phyloP scores from a whole-genome alignment of 2,888 invertebrate genomes.

The Neria commutata region DNA sequence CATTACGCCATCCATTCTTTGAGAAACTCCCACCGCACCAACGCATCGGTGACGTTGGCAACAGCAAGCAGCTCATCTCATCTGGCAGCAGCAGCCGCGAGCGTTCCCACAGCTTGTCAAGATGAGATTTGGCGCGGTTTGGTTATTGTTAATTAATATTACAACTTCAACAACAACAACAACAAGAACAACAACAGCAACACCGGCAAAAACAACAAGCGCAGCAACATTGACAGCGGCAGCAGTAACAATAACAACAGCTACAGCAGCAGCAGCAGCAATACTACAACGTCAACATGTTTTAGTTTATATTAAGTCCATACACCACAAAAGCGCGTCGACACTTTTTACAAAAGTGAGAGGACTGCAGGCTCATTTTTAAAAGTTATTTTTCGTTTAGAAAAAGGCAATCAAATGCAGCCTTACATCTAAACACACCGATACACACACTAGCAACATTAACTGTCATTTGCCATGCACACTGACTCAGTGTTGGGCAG shows the following conservation, averaged over 20 bases:
- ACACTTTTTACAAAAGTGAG: no score
- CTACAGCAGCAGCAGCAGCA: constrained; percentile 17
- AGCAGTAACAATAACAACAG: constrained; percentile 14
- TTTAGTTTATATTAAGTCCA: no score
- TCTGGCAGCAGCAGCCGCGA: constrained; percentile 65
- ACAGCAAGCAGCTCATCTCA: constrained; percentile 49
- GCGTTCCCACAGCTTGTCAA: constrained; percentile 66
- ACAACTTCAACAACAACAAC: constrained; percentile 37
- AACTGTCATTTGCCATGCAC: no score
- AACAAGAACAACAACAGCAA: constrained; percentile 35
- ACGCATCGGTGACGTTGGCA: constrained; percentile 67
- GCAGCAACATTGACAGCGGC: background rate
- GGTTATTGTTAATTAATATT: constrained; percentile 62
- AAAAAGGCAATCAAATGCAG: no score
- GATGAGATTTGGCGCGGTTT: constrained; percentile 64
- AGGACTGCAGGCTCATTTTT: no score
- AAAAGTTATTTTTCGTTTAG: no score
- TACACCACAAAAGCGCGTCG: no score
- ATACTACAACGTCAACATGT: constrained; percentile 1
- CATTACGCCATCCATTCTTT: constrained; percentile 92
- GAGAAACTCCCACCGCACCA: constrained; percentile 81
- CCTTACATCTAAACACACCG: no score
- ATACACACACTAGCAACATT: no score
- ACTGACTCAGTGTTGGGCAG: no score
- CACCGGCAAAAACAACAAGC: constrained; percentile 2